phyloP scores from a whole-genome alignment of 2,113 vertebrate species.

The Cisticola juncidis region DNA sequence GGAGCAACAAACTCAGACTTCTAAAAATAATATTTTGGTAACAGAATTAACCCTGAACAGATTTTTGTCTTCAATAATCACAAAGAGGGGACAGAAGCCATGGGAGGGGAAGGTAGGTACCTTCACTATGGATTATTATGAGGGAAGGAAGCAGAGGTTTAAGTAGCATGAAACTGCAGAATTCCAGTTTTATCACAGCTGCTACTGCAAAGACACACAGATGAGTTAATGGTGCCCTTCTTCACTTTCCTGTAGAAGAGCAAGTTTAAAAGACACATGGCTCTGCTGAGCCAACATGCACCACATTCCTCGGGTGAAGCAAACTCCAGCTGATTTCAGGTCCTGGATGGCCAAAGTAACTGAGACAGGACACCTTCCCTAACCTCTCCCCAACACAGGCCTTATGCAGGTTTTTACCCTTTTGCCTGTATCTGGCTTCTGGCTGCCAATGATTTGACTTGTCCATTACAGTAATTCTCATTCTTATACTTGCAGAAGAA shows the following conservation, averaged over 20 bases:
- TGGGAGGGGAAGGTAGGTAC: not conserved
- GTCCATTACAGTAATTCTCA: not conserved
- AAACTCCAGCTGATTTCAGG: not conserved
- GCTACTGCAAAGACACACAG: not conserved
- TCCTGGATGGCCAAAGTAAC: not conserved
- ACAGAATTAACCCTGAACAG: not conserved
- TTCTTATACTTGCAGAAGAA: not conserved
- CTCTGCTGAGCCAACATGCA: not conserved
- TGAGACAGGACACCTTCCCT: not conserved
- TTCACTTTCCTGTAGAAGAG: not conserved
- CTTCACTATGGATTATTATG: not conserved
- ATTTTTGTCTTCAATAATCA: not conserved
- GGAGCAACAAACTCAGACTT: not conserved
- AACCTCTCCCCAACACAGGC: not conserved
- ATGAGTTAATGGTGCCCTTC: not conserved
- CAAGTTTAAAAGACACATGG: not conserved
- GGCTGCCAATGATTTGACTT: not conserved
- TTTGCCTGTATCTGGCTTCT: not conserved
- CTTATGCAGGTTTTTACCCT: not conserved
- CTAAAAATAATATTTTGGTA: not conserved
- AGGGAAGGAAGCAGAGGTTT: not conserved
- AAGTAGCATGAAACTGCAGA: not conserved
- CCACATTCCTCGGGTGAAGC: not conserved
- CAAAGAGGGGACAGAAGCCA: not conserved
- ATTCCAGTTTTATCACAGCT: not conserved